Conservation (phyloP, 2,113 vertebrate genomes). For the Sminthopsis crassicaudata region DNA sequence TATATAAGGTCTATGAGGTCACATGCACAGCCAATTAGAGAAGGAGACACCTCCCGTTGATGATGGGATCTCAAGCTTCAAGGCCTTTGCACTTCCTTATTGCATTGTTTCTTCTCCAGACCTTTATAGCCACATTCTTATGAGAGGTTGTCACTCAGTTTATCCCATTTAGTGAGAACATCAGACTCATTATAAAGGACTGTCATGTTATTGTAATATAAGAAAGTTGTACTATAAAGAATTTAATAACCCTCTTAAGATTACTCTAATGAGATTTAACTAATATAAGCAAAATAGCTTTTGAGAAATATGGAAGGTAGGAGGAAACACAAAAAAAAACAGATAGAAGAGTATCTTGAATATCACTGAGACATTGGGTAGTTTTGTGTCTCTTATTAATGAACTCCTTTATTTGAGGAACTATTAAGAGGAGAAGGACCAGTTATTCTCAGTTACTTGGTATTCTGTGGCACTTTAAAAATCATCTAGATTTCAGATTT, state of each 20-base stretch:
- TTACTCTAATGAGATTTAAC: not conserved
- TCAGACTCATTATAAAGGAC: not conserved
- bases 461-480: no score
- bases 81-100: no score
- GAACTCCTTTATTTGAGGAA: not conserved
- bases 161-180: not conserved
- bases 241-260: not conserved
- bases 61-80: no score
- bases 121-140: no score
- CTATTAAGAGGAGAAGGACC: not conserved
- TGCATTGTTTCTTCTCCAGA: no score
- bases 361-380: not conserved
- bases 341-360: not conserved
- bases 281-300: not conserved
- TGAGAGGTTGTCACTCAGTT: no score
- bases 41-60: no score
- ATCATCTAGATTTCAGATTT: not conserved
- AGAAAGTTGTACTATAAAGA: not conserved
- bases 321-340: no score
- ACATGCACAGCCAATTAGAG: no score
- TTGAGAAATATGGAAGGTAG: not conserved
- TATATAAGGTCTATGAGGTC: no score
- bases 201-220: not conserved
- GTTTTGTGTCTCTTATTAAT: not conserved
- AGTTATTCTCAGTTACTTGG: not conserved